Evolutionary conservation across 2,888 invertebrate species (phyloP), one percentile per base, ranked within the genome.

Genomic region (Timema podura): DNA sequence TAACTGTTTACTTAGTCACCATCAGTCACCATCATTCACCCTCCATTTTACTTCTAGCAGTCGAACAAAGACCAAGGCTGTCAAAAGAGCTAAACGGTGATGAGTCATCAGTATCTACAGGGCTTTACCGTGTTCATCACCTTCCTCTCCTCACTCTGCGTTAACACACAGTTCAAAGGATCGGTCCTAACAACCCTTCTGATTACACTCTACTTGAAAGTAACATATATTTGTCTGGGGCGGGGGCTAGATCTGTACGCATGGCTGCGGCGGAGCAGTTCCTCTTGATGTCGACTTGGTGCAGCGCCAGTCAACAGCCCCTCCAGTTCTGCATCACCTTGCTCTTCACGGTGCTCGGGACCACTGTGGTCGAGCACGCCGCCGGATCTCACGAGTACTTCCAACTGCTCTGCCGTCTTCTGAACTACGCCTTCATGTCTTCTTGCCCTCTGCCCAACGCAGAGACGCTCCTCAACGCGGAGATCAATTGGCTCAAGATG

Each of bases 221-320:
- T 51, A 13, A n/a, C 3, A 11, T 13, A 7, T 54, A 7, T 16
- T 16, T 8, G 7, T 64, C 16, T 68, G 47, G 30, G 71, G 30
- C 3, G 30, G 30, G 30, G 30, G 61, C 0, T 74, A 81, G 81
- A 68, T 79, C 89, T 79, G 87, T 94, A 71, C 86, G 94, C 73
- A 85, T 89, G 69, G 88, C 91, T 64, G 92, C 93, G 69, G 91
- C 91, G 7, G 95, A 95, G 80, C 94, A 95, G 81, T 88, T 95
- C 79, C 86, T 91, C 74, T 85, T 91, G 72, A 92, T 94, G 83
- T 92, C 92, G 74, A 92, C 92, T 51, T 91, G 91, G 84, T 92
- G 92, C 77, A 89, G 88, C 74, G 85, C 78, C 81, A 87, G 78
- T 78, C 85, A 82, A 65, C 81, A 86, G 71, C 86, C 89, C 6